Evolutionary conservation across 37 sponge, comb jelly and placozoan genomes (phyloP).

Genomic region (Diacarnus erythraeanus): DNA sequence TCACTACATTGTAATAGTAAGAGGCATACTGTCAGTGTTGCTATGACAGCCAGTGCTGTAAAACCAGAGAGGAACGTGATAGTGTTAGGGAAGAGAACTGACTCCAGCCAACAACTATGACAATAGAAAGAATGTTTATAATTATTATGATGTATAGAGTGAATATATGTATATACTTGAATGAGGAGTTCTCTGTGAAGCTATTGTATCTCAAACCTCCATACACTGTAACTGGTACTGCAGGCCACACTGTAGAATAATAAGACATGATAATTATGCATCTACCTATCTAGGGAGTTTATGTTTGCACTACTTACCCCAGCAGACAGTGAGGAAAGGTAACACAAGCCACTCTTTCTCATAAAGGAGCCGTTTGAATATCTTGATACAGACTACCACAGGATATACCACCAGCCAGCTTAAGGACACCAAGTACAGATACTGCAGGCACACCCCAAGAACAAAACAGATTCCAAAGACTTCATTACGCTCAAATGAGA

Average conservation of each 20-base stretch:
- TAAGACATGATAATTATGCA: not conserved
- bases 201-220: constrained; percentile 7
- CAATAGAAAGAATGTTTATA: not conserved
- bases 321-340: constrained; percentile 14
- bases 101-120: constrained; percentile 50
- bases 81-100: constrained; percentile 20
- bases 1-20: constrained; percentile 29
- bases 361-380: constrained; percentile 16
- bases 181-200: not conserved
- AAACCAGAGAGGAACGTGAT: constrained; percentile 31
- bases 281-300: not conserved
- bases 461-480: constrained; percentile 17
- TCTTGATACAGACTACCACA: constrained; percentile 6
- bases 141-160: too few species aligned
- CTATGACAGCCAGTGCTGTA: not conserved
- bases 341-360: constrained; percentile 34
- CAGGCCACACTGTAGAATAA: constrained; percentile 14
- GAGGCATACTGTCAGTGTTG: not conserved
- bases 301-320: constrained; percentile 26
- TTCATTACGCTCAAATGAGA: constrained; percentile 12
- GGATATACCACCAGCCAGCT: constrained; percentile 19
- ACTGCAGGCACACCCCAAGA: constrained; percentile 27
- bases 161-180: not conserved
- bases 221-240: not conserved
- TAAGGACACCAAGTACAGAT: constrained; percentile 15